These are phyloP conservation scores for Cheilosia vernalis DNA, from an alignment of 2,888 invertebrate genomes.

Conservation along the genomic window DNA sequence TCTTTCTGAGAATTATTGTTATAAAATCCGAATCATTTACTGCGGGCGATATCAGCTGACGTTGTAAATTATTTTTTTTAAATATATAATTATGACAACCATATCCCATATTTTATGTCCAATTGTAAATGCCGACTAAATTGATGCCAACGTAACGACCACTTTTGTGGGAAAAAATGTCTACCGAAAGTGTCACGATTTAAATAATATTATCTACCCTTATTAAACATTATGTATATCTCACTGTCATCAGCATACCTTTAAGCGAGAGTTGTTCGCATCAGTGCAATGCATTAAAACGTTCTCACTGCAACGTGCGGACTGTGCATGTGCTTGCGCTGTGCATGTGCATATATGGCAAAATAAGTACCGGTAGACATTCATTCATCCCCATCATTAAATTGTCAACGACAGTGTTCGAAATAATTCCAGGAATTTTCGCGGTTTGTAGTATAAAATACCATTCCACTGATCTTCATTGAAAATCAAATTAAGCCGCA, in stretches of 20 bases:
- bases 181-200: conserved; percentile 21
- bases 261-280: conserved; percentile 36
- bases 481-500: conserved; percentile 72
- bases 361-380: conserved; percentile 49
- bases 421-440: conserved; percentile 67
- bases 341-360: not conserved
- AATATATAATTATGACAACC: not conserved
- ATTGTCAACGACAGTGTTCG: conserved; percentile 65
- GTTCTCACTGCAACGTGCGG: not conserved
- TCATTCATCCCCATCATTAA: conserved; percentile 60
- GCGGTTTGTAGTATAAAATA: conserved; percentile 61
- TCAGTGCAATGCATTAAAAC: conserved; percentile 47
- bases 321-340: not conserved
- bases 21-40: conserved; percentile 13
- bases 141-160: conserved; percentile 42
- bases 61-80: conserved; percentile 14
- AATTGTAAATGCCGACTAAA: conserved; percentile 26
- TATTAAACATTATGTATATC: conserved; percentile 31
- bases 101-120: conserved; percentile 9
- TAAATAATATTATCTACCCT: conserved; percentile 26
- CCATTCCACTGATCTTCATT: conserved; percentile 70
- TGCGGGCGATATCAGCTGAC: conserved; percentile 12
- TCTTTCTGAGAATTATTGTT: too few species aligned
- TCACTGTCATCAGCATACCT: conserved; percentile 32
- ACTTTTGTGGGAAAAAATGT: conserved; percentile 20